These are phyloP conservation scores for Encarsia formosa DNA, from an alignment of 2,888 invertebrate genomes.

Conservation along the genomic window DNA sequence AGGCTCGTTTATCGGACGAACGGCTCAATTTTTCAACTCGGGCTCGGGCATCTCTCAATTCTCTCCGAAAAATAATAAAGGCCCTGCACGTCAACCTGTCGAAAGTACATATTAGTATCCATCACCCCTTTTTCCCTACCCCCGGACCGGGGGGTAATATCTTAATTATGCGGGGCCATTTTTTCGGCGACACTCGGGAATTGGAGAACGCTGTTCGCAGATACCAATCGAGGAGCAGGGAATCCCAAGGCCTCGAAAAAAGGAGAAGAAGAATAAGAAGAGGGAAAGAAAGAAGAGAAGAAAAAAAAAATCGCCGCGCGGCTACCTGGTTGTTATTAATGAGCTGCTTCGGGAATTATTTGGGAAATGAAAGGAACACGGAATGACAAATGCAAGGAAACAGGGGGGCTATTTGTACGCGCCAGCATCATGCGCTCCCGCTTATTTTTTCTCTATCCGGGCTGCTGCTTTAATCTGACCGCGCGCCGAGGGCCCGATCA, in stretches of 20 bases:
- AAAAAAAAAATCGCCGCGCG: too few relatives aligned
- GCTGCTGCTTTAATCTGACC: conserved; percentile 23
- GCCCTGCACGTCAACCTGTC: conserved; percentile 17
- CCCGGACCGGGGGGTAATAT: too few relatives aligned
- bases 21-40: conserved; percentile 19
- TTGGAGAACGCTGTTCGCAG: conserved; percentile 38
- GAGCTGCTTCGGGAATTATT: conserved; percentile 46
- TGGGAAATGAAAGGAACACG: conserved; percentile 43
- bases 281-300: too few relatives aligned
- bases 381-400: conserved; percentile 47
- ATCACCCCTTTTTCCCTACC: too few relatives aligned
- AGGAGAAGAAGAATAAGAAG: too few relatives aligned
- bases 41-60: conserved; percentile 16
- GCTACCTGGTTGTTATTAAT: conserved; percentile 45
- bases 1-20: conserved; percentile 10
- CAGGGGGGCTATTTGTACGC: conserved; percentile 44
- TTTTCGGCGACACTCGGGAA: conserved; percentile 41
- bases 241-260: conserved; percentile 34
- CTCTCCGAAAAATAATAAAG: too few relatives aligned
- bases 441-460: conserved; percentile 20
- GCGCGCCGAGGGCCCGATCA: conserved; percentile 17
- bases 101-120: conserved; percentile 23
- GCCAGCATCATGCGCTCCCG: conserved; percentile 35
- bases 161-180: conserved; percentile 26
- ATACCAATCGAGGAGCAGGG: too few relatives aligned